Base-by-base conservation (phyloP, 2,888 invertebrate genomes). In the Bruchidius siliquastri region DNA sequence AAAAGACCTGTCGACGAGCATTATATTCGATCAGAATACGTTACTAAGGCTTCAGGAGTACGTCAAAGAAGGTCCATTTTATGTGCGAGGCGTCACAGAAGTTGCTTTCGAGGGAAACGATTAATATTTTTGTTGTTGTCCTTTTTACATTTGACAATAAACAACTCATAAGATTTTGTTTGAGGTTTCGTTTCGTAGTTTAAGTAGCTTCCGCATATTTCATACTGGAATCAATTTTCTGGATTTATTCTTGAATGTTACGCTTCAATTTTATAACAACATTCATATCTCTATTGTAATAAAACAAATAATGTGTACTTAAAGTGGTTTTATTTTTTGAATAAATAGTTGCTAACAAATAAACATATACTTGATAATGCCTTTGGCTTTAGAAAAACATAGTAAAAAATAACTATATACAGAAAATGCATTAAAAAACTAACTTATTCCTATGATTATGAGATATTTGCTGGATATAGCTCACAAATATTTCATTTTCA, bases 21-120 rank as follows among this genome's bases (percentile, higher is more conserved):
- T 84, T 0, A 82, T 87, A 73, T 94, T 94, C 84, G 92, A 92
- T 81, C 85, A 87, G 8, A 88, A 87, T 72, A 91, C 89, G 20
- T 86, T 89, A 74, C 84, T 89, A n/a, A 91, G 90, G 82, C 86
- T 96, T 21, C 89, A 90, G 77, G 88, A 89, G 21, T 96, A 92
- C 86, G 90, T 93, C 13, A 90, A 91, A 69, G 92, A 96, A 83
- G 97, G 97, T 0, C 92, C 95, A 2, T 94, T 92, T 83, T 93
- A 90, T 85, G 88, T 93, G n/a, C 90, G 92, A 79, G 87, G 88
- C n/a, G 86, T 89, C 74, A 88, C 92, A 71, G 92, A 94, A 85
- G 91, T 97, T 71, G 94, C 94, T 3, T 89, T 93, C 81, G 96
- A 96, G 82, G 91, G 92, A 76, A 86, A 85, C 75, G 81, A 82